Percentiles rank a stretch among this genome's conserved stretches.
Evolutionary conservation across 2,113 vertebrate genomes (phyloP).

Genomic region (Corythornis cristatus): DNA sequence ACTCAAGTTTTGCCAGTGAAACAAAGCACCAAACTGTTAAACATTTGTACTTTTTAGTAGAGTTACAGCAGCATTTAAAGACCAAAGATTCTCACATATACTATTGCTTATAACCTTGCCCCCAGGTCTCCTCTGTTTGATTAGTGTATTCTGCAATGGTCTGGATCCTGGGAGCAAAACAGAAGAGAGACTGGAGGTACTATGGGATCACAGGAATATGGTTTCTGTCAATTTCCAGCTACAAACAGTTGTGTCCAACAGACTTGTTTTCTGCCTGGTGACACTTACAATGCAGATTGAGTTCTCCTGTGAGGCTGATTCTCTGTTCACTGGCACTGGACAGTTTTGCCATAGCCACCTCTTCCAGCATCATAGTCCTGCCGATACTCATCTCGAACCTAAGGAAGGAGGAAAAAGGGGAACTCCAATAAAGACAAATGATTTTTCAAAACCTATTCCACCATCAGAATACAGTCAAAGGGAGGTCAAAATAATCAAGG

Average conservation of each 20-base stretch:
- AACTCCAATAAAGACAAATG: neutral
- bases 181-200: neutral
- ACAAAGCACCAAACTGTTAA: neutral
- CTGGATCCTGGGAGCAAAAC: neutral
- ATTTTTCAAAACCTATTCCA: neutral
- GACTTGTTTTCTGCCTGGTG: neutral
- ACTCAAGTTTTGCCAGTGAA: constrained; percentile 42
- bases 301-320: neutral
- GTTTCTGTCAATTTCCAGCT: neutral
- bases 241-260: neutral
- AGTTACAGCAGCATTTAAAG: constrained; percentile 15
- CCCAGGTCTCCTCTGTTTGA: neutral
- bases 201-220: neutral
- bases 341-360: constrained; percentile 86
- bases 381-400: constrained; percentile 86
- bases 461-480: neutral
- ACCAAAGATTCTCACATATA: neutral
- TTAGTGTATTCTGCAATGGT: neutral
- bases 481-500: rapidly evolving
- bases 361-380: constrained; percentile 85
- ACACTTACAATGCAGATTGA: neutral
- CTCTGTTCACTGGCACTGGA: constrained; percentile 69
- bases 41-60: neutral
- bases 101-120: neutral
- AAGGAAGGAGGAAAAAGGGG: neutral